phyloP scores from a whole-genome alignment of 1,140 invertebrate species.

The Maconellicoccus hirsutus region DNA sequence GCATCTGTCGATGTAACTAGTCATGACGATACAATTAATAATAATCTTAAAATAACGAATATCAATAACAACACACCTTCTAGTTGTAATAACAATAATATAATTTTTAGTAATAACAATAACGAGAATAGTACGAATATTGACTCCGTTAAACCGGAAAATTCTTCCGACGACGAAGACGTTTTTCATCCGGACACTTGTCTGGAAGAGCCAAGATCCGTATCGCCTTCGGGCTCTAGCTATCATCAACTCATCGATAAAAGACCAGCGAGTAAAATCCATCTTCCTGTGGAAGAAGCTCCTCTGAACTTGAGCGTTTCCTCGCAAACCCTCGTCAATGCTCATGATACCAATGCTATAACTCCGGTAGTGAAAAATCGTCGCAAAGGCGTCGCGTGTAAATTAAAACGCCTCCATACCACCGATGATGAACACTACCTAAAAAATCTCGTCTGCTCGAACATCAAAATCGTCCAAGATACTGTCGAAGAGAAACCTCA shows the following conservation, averaged over 20 bases:
- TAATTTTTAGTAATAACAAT: background rate
- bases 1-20: background rate
- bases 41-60: background rate
- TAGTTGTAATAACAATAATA: background rate
- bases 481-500: background rate
- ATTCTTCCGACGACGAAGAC: background rate
- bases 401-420: conserved; percentile 38
- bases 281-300: background rate
- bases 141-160: no score
- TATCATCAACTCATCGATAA: background rate
- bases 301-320: conserved; percentile 29
- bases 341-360: background rate
- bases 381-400: conserved; percentile 66
- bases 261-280: background rate
- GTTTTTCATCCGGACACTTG: background rate
- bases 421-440: background rate
- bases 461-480: background rate
- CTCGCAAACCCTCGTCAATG: background rate
- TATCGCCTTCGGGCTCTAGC: background rate
- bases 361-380: conserved; percentile 46
- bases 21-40: background rate
- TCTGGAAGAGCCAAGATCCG: background rate
- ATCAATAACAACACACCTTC: background rate
- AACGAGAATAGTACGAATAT: no score
- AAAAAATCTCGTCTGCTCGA: background rate